Conservation (phyloP, 2,888 invertebrate genomes). For the Agrilus mali region DNA sequence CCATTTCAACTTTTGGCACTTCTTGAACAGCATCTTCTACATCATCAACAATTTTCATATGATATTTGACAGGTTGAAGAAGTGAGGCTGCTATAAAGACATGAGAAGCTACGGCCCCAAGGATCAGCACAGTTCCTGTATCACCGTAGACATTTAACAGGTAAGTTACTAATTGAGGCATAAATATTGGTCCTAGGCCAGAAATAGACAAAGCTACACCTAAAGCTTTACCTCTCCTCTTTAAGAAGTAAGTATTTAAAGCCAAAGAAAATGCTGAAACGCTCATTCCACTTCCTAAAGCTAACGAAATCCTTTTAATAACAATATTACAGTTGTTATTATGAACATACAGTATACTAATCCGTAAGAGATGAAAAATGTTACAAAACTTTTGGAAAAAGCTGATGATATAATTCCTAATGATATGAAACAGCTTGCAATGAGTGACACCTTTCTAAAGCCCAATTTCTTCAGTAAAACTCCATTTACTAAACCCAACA, state of each 20-base stretch:
- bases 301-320: neutral
- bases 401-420: slow-evolving; percentile 42
- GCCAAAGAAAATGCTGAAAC: slow-evolving; percentile 6
- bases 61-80: slow-evolving; percentile 57
- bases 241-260: slow-evolving; percentile 7
- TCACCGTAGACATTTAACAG: slow-evolving; percentile 44
- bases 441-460: slow-evolving; percentile 45
- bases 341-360: slow-evolving; percentile 41
- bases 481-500: slow-evolving; percentile 46
- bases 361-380: slow-evolving; percentile 47
- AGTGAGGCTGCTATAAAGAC: slow-evolving; percentile 45
- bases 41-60: slow-evolving; percentile 31
- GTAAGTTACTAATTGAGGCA: slow-evolving; percentile 47
- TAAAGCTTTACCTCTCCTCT: slow-evolving; percentile 6
- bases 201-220: slow-evolving; percentile 40
- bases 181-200: slow-evolving; percentile 52
- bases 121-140: slow-evolving; percentile 48
- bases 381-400: slow-evolving; percentile 37
- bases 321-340: neutral
- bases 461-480: slow-evolving; percentile 43
- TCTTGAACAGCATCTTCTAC: slow-evolving; percentile 2
- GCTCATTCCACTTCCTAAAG: slow-evolving; percentile 6
- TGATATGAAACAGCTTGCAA: slow-evolving; percentile 39
- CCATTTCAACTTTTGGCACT: neutral
- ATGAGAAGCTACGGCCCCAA: slow-evolving; percentile 49